Evolutionary conservation across 2,888 invertebrate species (phyloP), one percentile per base, ranked within the genome.

Genomic region (Acleris laterana): DNA sequence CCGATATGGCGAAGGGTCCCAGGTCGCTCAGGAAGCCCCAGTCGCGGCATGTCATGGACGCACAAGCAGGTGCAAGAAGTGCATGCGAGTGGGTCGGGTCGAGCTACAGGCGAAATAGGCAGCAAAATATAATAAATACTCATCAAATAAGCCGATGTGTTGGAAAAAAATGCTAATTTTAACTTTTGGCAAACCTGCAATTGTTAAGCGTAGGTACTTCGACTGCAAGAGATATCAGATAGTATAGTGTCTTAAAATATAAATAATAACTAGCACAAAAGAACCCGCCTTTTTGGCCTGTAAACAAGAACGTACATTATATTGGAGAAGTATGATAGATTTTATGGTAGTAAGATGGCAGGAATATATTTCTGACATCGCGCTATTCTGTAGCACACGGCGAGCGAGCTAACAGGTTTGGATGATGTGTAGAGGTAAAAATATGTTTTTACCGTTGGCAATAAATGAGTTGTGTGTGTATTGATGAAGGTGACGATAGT

Each of bases 141-240:
- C 75, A 78, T 81, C 80, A 83, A 82, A 82, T 72, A 68, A 87
- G 78, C 66, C 71, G 74, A 81, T 84, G 81, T 84, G 78, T 83
- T 83, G 89, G 89, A 91, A 91, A 92, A 91, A 88, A 92, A 91
- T 91, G 92, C 92, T 83, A 92, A 92, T 91, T 92, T 92, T 90
- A 88, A 92, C 90, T 87, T 83, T 88, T 91, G 92, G 92, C 92
- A 92, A 92, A 91, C 91, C 90, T 92, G 91, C 92, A 92, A 92
- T 92, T 92, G 92, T 92, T 92, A 92, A 92, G 90, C 84, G 38
- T 38, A 38, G 38, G 86, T 84, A 81, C 56, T 77, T 70, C 72
- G 73, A 74, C 68, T 71, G 70, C 74, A 68, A 66, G 68, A 38
- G 13, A 38, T 38, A 38, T 38, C 13, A 38, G 38, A 38, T 13